phyloP scores from a whole-genome alignment of 2,888 invertebrate species.

The Lasioglossum vierecki region DNA sequence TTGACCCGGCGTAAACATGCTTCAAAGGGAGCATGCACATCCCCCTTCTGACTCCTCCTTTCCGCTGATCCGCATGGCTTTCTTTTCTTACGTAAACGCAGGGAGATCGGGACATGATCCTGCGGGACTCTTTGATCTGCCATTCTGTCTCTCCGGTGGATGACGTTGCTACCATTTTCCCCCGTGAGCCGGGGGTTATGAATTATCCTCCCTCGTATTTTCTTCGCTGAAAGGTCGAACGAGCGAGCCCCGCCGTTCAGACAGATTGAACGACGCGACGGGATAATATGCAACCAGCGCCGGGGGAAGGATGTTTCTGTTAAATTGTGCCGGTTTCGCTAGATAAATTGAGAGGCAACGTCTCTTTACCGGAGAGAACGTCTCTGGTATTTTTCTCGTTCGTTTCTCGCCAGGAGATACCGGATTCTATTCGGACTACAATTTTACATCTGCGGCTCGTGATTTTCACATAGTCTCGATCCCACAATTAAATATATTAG shows the following conservation, averaged over 20 bases:
- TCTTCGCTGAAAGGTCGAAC: conserved; percentile 26
- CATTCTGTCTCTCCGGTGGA: conserved; percentile 55
- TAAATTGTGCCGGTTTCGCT: conserved; percentile 24
- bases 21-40: conserved; percentile 21
- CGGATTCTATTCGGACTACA: neutral
- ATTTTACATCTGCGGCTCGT: neutral
- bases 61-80: conserved; percentile 14
- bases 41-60: neutral
- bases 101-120: conserved; percentile 40
- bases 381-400: neutral
- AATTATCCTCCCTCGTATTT: conserved; percentile 55
- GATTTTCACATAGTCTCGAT: neutral
- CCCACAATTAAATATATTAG: neutral
- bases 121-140: conserved; percentile 62
- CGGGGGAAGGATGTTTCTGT: conserved; percentile 8
- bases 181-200: conserved; percentile 51
- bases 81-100: conserved; percentile 39
- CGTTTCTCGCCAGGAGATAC: neutral
- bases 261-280: conserved; percentile 44
- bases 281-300: conserved; percentile 19
- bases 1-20: conserved; percentile 40
- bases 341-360: conserved; percentile 20
- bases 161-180: conserved; percentile 35
- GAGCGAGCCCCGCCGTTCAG: conserved; percentile 20
- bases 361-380: neutral